Evolutionary conservation across 2,888 invertebrate species (phyloP), one percentile per base, ranked within the genome.

Genomic region (Lithosia quadra): DNA sequence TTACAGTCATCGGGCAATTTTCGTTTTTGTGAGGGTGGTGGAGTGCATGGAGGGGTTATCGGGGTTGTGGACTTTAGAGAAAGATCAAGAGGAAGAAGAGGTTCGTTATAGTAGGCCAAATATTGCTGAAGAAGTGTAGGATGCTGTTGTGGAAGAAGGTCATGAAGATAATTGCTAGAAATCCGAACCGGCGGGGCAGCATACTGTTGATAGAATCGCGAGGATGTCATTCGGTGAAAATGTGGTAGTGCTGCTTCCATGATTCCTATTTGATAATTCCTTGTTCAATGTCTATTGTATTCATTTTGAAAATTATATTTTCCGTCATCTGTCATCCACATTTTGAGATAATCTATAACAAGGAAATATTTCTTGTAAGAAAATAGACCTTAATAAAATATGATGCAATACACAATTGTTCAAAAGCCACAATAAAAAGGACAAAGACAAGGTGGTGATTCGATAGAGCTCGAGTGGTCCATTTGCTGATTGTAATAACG

Each of bases 41-140:
- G 97, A 0, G 97, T 97, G 74, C 96, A 96, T 9, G 97, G 97
- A 15, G 97, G 97, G 0, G 97, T 97, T 83, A 97, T 97, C 0
- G 97, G 97, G 13, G 96, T 95, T 0, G 95, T 95, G n/a, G 95
- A 93, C 86, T 98, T 98, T 33, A 98, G 90, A 28, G 97, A 97
- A 71, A 98, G 91, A 88, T 98, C 98, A 79, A 98, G 91, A 10
- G 98, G 98, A 73, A 96, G 95, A 65, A 96, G 83, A 5, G 96
- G 96, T 84, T 96, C 96, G 66, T 96, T 91, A 84, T 96, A 96
- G 82, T 96, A 96, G 4, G 95, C 93, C 69, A 96, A 86, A 82
- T 96, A 96, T 77, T 95, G 95, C 69, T 95, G 96, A 7, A 95
- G 89, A 8, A 95, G 86, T 4, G 90, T 92, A 1, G 94, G 94